A percentile compares a stretch with the other conserved stretches of the same genome.
These are phyloP conservation scores for Cyphomyrmex costatus DNA, from an alignment of 1,140 invertebrate genomes.

Conservation along the genomic window DNA sequence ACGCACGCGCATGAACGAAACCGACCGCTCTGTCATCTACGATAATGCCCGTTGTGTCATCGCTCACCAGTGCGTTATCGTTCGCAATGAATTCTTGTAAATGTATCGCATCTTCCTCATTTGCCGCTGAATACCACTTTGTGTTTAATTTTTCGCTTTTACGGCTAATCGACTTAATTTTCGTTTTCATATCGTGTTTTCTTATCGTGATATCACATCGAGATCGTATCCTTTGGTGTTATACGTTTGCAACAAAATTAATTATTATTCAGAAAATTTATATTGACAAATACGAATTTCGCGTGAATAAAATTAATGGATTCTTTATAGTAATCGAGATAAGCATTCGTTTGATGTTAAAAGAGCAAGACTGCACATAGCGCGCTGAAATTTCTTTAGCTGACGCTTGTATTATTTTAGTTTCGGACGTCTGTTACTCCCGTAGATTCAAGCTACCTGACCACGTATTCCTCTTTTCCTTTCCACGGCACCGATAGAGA, in stretches of 20 bases:
- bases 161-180: neutral
- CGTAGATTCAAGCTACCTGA: constrained; percentile 36
- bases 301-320: neutral
- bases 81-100: constrained; percentile 74
- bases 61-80: constrained; percentile 78
- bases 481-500: constrained; percentile 70
- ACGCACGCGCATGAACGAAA: constrained; percentile 75
- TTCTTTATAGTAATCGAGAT: neutral
- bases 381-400: constrained; percentile 43
- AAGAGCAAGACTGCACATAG: neutral
- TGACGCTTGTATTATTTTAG: constrained; percentile 51
- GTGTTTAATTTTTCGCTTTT: neutral
- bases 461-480: constrained; percentile 76
- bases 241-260: neutral
- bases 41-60: constrained; percentile 84
- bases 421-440: constrained; percentile 31
- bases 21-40: constrained; percentile 81
- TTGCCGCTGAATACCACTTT: neutral
- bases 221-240: neutral
- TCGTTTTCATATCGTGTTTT: neutral
- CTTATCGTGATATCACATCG: neutral
- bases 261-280: neutral
- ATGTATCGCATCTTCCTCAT: constrained; percentile 60
- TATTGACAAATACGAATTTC: neutral
- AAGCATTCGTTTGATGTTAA: neutral